Base-by-base conservation (phyloP, 1,140 invertebrate species). In the Tenebrio molitor region DNA sequence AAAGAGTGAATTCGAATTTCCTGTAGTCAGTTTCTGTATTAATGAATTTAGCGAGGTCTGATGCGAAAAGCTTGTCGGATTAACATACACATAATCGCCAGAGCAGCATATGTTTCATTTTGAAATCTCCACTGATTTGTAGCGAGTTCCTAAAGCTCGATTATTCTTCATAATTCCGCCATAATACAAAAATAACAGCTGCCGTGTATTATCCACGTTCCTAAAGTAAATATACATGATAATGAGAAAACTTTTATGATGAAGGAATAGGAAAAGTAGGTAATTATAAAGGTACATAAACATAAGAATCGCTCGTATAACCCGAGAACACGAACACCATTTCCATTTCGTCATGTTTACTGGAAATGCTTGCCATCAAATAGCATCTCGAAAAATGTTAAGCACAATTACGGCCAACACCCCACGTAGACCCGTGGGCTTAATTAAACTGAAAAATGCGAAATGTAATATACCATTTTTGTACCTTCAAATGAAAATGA, bases 1-100 rank as follows among this genome's bases (percentile, higher is more conserved):
- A 58, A 58, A 58, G 50, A 58, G 50, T 58, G 29, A 58, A 58
- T 58, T 58, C 23, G 50, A 58, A 58, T 58, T 58, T 58, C 50
- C 50, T 58, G 50, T 15, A 58, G 50, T 58, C 50, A 58, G 50
- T 58, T 14, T 21, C 21, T 25, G 50, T 58, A 58, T 58, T 58
- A 58, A 58, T 58, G 50, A 58, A 58, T 58, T 58, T 58, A 58
- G 21, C 23, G 2, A 23, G 50, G 50, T 58, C 23, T 58, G 50
- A 58, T 58, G 50, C 50, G 50, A 58, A 58, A 58, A 58, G 25
- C 50, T 58, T 58, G 50, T 58, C 23, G 50, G 50, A 58, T 58
- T 58, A 58, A 58, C 50, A 58, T 29, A 58, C 50, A 58, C 50
- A 58, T 58, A 58, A 58, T 58, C 50, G 50, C 23, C 15, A 14